Evolutionary conservation across 2,797 vertebrate species (phyloP), one percentile per base, ranked within the genome.

Genomic region (Phaenicophaeus curvirostris): DNA sequence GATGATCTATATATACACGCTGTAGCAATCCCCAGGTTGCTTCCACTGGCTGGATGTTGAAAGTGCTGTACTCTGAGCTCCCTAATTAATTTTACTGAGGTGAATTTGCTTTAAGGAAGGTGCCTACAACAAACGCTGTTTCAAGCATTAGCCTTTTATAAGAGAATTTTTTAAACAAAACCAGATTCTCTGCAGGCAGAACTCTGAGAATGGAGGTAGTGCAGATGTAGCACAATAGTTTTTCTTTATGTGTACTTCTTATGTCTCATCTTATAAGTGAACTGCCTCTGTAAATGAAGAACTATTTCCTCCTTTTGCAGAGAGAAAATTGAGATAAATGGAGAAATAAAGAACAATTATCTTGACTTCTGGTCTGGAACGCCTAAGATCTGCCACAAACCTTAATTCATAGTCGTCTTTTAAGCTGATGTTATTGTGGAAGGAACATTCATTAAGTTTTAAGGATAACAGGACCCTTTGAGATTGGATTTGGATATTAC

Each of bases 321-420:
- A 90, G 41, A 57, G 37, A 66, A 94, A 95, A 83, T 90, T 57
- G 61, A 88, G 58, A 72, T 88, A 84, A 85, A 93, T 9, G 7
- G 85, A 78, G 58, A 94, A 81, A 89, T 93, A 89, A 95, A 89
- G 35, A 41, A 69, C 37, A 85, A n/a, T 87, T 96, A 59, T 57
- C 63, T 90, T 90, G 69, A 82, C 24, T 94, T 91, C 61, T 89
- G 58, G 20, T 92, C 65, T 94, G 41, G 72, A 83, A 89, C 69
- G 50, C 61, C 67, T 82, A 87, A 89, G 39, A 89, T 77, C 41
- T 89, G 20, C 61, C 28, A 89, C 53, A 89, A 74, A 76, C 44
- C 25, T 90, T 95, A 88, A 72, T 80, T 89, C 17, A 28, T 66
- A 55, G 37, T 73, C 42, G 81, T 89, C 10, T 85, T 10, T 90